Base-by-base conservation (phyloP, 1,140 invertebrate genomes). In the Oedothorax gibbosus region DNA sequence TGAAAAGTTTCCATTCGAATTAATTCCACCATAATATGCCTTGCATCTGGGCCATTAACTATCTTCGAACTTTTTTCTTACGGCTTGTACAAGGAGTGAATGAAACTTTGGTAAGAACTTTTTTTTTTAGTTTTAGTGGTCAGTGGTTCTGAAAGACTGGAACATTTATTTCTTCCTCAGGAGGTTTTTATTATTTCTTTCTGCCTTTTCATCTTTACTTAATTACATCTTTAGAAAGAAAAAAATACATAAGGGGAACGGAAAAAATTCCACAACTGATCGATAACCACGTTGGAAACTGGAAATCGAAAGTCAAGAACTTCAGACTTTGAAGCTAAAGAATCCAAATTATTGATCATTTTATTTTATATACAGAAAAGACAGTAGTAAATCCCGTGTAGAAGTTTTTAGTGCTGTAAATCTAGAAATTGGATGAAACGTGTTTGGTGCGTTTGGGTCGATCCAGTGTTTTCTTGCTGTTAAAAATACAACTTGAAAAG, bases 111-210 rank as follows among this genome's bases (percentile, higher is more conserved):
- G 50, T 51, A 18, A 53, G 69, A 53, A 53, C 15, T 71, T 60
- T 71, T 69, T 71, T 18, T 53, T 53, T 10, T 71, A 53, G 51
- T 75, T 5, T 21, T 21, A 75, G 56, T 57, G 72, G 72, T 75
- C 72, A 75, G 72, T 60, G 5, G 72, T 75, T 75, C 72, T 75
- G 53, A 75, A 71, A 75, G 72, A 75, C 56, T 56, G 60, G 72
- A 60, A 75, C 72, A 75, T 75, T 75, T 75, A 60, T 56, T 60
- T 75, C 60, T 35, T 49, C 69, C 50, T 71, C 69, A 53, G n/a
- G 35, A 12, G n/a, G 35, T 69, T 69, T 69, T 69, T 69, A 35
- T 69, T 53, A n/a, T 71, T 53, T 60, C 56, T 57, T 57, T 21
- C 49, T 49, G 14, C 54, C 60, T 75, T 75, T 75, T 60, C 72